phyloP scores from a whole-genome alignment of 2,888 invertebrate species.

The Polydrusus pterygomalis region DNA sequence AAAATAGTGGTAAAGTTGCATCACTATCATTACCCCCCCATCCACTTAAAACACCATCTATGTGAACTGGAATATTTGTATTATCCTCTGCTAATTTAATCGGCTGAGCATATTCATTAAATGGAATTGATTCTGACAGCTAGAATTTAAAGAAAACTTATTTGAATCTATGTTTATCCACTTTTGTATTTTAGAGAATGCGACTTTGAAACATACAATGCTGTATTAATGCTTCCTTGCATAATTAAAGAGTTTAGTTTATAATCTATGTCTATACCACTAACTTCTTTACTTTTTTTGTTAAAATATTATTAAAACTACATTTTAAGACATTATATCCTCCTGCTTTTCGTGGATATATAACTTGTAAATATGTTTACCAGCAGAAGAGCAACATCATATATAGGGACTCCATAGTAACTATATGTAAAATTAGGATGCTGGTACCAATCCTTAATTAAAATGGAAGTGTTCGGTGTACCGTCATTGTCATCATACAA shows the following conservation, averaged over 20 bases:
- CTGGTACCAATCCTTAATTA: background rate
- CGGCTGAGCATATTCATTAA: background rate
- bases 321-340: too few species aligned
- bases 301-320: too few species aligned
- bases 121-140: background rate
- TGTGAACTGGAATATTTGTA: background rate
- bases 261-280: too few species aligned
- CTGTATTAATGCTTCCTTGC: too few species aligned
- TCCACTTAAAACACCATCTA: background rate
- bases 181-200: too few species aligned
- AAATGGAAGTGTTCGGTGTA: background rate
- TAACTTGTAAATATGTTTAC: background rate
- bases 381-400: background rate
- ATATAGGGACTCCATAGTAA: background rate
- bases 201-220: too few species aligned
- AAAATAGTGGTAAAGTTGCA: too few species aligned
- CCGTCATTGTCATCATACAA: background rate
- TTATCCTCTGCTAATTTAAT: background rate
- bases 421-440: background rate
- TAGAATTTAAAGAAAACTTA: too few species aligned
- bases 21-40: background rate
- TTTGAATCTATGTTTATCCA: too few species aligned
- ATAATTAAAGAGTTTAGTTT: too few species aligned
- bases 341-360: too few species aligned
- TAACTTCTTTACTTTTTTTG: too few species aligned